These are phyloP conservation scores for Hydrotaea cyrtoneurina DNA, from an alignment of 2,888 invertebrate genomes.

Conservation along the genomic window DNA sequence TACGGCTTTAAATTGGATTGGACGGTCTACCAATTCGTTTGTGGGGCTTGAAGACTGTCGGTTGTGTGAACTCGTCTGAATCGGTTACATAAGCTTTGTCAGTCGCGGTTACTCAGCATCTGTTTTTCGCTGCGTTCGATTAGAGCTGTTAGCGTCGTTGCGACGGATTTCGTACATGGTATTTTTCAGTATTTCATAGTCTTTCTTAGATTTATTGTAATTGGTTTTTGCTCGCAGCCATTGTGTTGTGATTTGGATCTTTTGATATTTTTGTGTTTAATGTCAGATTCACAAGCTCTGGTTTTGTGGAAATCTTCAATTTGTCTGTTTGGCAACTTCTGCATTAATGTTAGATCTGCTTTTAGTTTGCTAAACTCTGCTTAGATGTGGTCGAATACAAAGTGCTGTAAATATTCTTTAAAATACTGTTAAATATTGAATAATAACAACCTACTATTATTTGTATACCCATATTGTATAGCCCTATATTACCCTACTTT, in stretches of 20 bases:
- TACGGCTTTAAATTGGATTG: neutral
- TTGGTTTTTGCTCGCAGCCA: slow-evolving; percentile 50
- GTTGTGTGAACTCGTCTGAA: slow-evolving; percentile 52
- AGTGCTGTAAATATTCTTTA: too few relatives aligned
- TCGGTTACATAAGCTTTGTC: slow-evolving; percentile 59
- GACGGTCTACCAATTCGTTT: neutral
- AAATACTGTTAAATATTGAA: too few relatives aligned
- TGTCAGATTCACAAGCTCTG: slow-evolving; percentile 64
- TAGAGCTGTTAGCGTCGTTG: slow-evolving; percentile 1
- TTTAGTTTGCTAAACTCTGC: slow-evolving; percentile 22
- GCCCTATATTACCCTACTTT: too few relatives aligned
- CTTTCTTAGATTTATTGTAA: slow-evolving; percentile 50
- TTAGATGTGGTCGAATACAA: slow-evolving; percentile 2
- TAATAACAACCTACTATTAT: too few relatives aligned
- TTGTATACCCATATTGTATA: too few relatives aligned
- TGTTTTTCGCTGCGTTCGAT: slow-evolving; percentile 44
- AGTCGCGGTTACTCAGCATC: slow-evolving; percentile 28
- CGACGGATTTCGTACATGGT: slow-evolving; percentile 42
- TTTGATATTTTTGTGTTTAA: slow-evolving; percentile 60
- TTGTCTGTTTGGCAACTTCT: slow-evolving; percentile 39
- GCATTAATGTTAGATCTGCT: neutral
- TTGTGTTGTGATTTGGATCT: slow-evolving; percentile 57
- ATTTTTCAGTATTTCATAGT: slow-evolving; percentile 35
- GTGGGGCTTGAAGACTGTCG: slow-evolving; percentile 1
- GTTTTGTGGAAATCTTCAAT: slow-evolving; percentile 59